These are phyloP conservation scores for Brachypteracias leptosomus DNA, from an alignment of 2,113 vertebrate species.

Conservation along the genomic window DNA sequence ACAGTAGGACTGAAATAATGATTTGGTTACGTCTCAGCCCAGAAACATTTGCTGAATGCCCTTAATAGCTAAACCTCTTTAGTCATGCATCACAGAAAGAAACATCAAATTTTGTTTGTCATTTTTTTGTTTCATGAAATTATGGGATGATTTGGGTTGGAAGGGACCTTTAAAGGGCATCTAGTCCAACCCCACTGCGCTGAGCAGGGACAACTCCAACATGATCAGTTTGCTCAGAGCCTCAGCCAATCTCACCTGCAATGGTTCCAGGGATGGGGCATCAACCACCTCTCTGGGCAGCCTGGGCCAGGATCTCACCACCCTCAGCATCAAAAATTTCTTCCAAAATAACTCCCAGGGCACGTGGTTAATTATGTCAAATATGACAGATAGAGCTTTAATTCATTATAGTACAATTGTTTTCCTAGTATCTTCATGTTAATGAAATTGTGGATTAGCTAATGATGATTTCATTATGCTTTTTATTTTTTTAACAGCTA, in stretches of 20 bases:
- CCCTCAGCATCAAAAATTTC: neutral
- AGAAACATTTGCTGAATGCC: neutral
- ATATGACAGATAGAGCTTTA: neutral
- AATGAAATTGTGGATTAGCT: neutral
- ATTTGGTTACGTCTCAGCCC: neutral
- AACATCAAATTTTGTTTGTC: rapidly evolving
- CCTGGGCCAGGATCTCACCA: neutral
- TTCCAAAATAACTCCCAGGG: neutral
- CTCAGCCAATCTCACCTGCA: rapidly evolving
- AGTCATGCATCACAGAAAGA: neutral
- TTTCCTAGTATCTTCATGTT: neutral
- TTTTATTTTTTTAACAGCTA: neutral
- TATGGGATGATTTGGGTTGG: neutral
- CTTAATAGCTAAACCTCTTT: neutral
- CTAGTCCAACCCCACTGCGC: neutral
- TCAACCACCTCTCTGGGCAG: neutral
- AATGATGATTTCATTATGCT: neutral
- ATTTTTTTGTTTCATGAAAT: neutral
- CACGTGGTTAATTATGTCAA: rapidly evolving
- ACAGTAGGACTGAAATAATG: neutral
- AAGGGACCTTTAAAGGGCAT: neutral
- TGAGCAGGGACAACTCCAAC: neutral
- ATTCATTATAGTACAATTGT: neutral
- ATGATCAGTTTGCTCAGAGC: neutral
- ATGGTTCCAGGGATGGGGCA: neutral